Conservation (phyloP, 2,113 vertebrate species). For the Zosterops hypoxanthus region DNA sequence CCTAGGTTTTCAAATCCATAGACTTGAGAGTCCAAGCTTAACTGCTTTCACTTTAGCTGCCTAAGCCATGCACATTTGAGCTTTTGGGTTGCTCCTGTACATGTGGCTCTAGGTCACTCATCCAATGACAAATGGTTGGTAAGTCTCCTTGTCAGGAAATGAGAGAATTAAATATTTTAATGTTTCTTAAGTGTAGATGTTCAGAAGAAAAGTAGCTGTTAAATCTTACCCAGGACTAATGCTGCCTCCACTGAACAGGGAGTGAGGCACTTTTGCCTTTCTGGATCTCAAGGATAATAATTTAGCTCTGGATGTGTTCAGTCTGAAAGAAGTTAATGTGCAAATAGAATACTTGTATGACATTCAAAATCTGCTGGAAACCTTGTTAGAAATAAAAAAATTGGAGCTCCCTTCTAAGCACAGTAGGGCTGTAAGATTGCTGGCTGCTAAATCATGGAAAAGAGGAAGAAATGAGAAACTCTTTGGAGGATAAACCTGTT, state of each 20-base stretch:
- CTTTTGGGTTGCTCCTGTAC: background rate
- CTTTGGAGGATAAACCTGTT: constrained; percentile 72
- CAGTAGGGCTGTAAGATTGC: constrained; percentile 60
- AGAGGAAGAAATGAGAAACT: constrained; percentile 68
- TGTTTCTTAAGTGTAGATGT: background rate
- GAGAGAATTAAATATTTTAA: background rate
- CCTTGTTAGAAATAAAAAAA: constrained; percentile 73
- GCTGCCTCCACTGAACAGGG: background rate
- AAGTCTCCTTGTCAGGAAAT: background rate
- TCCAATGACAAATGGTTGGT: background rate
- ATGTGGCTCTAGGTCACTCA: background rate
- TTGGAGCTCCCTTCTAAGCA: constrained; percentile 64
- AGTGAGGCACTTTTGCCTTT: background rate
- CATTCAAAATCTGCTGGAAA: constrained; percentile 72
- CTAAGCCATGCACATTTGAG: background rate
- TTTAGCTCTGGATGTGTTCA: constrained; percentile 40
- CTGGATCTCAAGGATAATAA: constrained; percentile 25
- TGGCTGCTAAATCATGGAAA: constrained; percentile 69
- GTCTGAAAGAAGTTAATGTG: constrained; percentile 59
- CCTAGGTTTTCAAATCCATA: background rate
- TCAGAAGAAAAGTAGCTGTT: background rate
- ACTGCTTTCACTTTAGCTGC: background rate
- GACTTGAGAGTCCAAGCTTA: background rate
- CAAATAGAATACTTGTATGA: constrained; percentile 68
- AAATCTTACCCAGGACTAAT: background rate